Conservation (phyloP, 2,797 vertebrate species). For the Trachurus trachurus region DNA sequence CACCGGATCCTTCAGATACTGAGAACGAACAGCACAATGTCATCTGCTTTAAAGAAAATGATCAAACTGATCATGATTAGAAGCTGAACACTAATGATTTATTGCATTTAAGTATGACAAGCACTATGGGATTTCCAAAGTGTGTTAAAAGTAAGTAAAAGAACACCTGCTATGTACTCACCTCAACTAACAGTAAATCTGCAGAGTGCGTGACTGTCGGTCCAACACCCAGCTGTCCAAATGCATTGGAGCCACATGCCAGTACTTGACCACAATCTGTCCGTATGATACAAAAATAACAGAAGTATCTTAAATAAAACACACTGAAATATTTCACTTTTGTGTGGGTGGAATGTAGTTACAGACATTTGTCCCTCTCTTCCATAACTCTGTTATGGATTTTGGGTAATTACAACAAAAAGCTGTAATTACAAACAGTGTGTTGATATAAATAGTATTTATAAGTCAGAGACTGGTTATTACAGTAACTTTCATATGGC, state of each 20-base stretch:
- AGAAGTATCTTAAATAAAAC: not conserved
- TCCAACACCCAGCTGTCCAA: slow-evolving; percentile 92
- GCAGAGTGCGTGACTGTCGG: slow-evolving; percentile 76
- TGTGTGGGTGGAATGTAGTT: not conserved
- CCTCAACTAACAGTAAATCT: slow-evolving; percentile 86
- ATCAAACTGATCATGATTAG: not conserved
- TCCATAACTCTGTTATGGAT: not conserved
- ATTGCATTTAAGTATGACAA: not conserved
- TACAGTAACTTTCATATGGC: not conserved
- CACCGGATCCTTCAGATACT: slow-evolving; percentile 88
- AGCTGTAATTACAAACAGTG: slow-evolving; percentile 15
- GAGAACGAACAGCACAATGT: slow-evolving; percentile 35
- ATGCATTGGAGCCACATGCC: slow-evolving; percentile 93
- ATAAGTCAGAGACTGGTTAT: not conserved
- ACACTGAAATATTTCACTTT: slow-evolving; percentile 12
- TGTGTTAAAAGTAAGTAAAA: not conserved
- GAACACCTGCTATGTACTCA: slow-evolving; percentile 64
- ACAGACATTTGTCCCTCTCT: not conserved
- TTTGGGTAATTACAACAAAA: not conserved
- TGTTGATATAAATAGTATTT: not conserved
- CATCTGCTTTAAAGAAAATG: not conserved
- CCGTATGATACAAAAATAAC: slow-evolving; percentile 26
- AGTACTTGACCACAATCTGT: slow-evolving; percentile 88
- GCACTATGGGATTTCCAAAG: not conserved
- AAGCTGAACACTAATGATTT: not conserved